phyloP scores from a whole-genome alignment of 2,113 vertebrate species.

The Elachura formosa region DNA sequence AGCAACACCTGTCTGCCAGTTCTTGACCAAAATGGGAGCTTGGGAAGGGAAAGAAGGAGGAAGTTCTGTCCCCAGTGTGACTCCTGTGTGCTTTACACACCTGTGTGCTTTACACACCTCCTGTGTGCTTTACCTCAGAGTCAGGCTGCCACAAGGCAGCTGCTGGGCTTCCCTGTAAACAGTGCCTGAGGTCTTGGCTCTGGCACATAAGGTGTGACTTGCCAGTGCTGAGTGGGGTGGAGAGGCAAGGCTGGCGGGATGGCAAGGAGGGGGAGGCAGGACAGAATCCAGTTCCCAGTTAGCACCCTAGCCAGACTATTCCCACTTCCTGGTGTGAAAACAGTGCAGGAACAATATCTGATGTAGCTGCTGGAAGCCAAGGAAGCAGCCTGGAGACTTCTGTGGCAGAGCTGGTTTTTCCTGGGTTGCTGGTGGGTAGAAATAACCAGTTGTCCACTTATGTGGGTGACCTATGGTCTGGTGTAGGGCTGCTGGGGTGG shows the following conservation, averaged over 20 bases:
- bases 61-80: neutral
- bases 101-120: neutral
- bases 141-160: neutral
- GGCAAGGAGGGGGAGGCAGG: neutral
- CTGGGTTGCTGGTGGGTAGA: neutral
- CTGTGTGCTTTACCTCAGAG: neutral
- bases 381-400: neutral
- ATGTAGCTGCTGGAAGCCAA: neutral
- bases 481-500: neutral
- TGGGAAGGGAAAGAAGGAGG: neutral
- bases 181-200: neutral
- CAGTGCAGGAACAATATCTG: neutral
- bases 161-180: neutral
- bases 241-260: neutral
- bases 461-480: neutral
- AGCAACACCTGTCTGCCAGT: neutral
- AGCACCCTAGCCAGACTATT: neutral
- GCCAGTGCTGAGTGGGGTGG: neutral
- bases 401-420: neutral
- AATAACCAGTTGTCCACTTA: accelerated
- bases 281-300: neutral
- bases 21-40: neutral
- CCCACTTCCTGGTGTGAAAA: neutral
- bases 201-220: neutral
- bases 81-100: neutral